phyloP scores from a whole-genome alignment of 1,140 invertebrate genomes.

The honey bee (Apis mellifera) region DNA sequence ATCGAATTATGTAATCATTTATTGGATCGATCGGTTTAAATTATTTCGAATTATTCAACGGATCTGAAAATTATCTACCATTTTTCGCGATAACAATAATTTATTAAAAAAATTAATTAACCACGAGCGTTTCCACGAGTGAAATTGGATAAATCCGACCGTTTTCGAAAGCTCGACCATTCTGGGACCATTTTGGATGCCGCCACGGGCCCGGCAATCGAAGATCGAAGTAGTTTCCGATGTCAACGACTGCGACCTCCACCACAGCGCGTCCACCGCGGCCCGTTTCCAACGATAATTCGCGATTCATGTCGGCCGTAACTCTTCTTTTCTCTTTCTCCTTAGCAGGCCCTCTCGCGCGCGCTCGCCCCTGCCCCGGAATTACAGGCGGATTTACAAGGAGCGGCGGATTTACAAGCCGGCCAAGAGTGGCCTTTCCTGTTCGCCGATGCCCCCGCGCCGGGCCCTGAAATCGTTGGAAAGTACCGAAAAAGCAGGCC shows the following conservation, averaged over 20 bases:
- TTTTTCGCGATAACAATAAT: no score
- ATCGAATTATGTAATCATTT: no score
- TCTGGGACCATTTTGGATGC: slow-evolving; percentile 38
- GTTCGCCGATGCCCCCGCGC: slow-evolving; percentile 66
- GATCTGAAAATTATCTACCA: no score
- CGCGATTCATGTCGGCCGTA: slow-evolving; percentile 79
- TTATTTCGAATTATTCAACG: no score
- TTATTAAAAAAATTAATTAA: no score
- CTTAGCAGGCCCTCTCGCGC: slow-evolving; percentile 61
- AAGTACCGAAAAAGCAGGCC: slow-evolving; percentile 66
- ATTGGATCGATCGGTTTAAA: no score
- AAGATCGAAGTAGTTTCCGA: slow-evolving; percentile 78
- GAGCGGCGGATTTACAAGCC: slow-evolving; percentile 77
- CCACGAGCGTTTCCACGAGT: no score
- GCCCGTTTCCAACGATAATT: slow-evolving; percentile 75
- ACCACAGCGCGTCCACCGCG: slow-evolving; percentile 66
- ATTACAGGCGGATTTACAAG: slow-evolving; percentile 78
- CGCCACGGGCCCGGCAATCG: slow-evolving; percentile 59
- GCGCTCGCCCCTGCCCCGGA: slow-evolving; percentile 65
- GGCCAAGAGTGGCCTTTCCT: slow-evolving; percentile 79
- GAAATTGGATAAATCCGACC: not conserved
- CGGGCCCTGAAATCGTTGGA: slow-evolving; percentile 56
- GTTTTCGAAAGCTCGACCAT: slow-evolving; percentile 11
- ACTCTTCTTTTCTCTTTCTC: slow-evolving; percentile 68
- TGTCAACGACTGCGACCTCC: slow-evolving; percentile 75